These are phyloP conservation scores for Hemicordylus capensis DNA, from an alignment of 2,113 vertebrate genomes.

Conservation along the genomic window DNA sequence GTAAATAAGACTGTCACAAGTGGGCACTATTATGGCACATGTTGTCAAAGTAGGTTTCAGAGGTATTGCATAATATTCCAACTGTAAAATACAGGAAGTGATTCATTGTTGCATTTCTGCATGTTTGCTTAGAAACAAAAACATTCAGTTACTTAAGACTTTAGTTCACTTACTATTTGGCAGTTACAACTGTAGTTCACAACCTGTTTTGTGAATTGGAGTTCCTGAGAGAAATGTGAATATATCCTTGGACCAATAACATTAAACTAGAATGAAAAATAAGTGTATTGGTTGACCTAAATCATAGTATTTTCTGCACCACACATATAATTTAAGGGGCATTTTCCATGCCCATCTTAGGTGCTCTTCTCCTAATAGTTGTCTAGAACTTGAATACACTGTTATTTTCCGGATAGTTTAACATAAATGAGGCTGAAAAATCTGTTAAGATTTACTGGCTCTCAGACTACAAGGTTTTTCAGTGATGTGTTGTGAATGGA, in stretches of 20 bases:
- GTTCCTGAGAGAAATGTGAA: neutral
- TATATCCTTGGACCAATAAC: neutral
- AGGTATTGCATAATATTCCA: neutral
- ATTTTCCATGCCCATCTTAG: neutral
- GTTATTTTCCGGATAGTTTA: conserved; percentile 27
- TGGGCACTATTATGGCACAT: neutral
- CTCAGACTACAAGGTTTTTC: neutral
- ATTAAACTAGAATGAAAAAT: neutral
- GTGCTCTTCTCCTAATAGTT: neutral
- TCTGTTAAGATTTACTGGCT: neutral
- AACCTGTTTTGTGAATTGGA: neutral
- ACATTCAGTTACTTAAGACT: neutral
- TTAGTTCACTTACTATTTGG: neutral
- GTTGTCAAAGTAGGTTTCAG: neutral
- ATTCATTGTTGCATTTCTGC: neutral
- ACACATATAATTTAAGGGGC: neutral
- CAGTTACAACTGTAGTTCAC: neutral
- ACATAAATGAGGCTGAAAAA: neutral
- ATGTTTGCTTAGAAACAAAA: neutral
- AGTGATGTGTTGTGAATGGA: neutral
- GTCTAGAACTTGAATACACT: neutral
- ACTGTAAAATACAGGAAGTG: neutral
- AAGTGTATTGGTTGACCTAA: neutral
- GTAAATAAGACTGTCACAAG: neutral
- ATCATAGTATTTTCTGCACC: neutral